Evolutionary conservation across 2,113 vertebrate genomes (phyloP).

Genomic region (Apus apus): DNA sequence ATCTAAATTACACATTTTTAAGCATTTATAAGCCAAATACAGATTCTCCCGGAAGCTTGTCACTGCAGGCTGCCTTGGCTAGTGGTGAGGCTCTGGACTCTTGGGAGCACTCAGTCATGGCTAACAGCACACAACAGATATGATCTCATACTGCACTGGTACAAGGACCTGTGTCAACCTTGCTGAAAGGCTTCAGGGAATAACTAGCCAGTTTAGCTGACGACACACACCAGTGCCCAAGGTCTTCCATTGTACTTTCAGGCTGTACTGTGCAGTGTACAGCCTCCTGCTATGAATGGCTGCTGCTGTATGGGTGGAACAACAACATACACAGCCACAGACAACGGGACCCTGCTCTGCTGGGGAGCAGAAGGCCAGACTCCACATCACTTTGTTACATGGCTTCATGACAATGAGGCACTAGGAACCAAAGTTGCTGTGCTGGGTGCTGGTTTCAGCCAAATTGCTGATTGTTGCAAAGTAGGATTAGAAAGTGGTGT

Average conservation of each 20-base stretch:
- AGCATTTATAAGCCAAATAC: background rate
- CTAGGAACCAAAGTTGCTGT: background rate
- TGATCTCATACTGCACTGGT: fast-evolving
- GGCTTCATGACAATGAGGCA: background rate
- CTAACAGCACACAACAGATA: background rate
- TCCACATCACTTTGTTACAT: fast-evolving
- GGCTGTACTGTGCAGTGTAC: background rate
- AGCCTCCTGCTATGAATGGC: background rate
- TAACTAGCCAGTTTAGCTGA: background rate
- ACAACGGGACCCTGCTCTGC: background rate
- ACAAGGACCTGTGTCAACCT: fast-evolving
- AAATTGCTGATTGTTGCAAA: background rate
- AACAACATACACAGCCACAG: background rate
- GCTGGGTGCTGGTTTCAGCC: background rate
- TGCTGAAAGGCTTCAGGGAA: background rate
- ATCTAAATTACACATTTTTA: background rate
- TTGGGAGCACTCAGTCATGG: background rate
- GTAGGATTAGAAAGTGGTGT: background rate
- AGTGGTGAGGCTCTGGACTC: background rate
- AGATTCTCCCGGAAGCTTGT: background rate
- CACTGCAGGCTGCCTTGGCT: background rate
- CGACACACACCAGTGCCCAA: background rate
- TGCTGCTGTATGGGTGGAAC: background rate
- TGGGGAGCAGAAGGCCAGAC: background rate
- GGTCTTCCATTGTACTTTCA: background rate